A percentile compares a stretch with the other conserved stretches of the same genome.
Evolutionary conservation across 2,888 invertebrate genomes (phyloP).

Genomic region (Junonia oenone): DNA sequence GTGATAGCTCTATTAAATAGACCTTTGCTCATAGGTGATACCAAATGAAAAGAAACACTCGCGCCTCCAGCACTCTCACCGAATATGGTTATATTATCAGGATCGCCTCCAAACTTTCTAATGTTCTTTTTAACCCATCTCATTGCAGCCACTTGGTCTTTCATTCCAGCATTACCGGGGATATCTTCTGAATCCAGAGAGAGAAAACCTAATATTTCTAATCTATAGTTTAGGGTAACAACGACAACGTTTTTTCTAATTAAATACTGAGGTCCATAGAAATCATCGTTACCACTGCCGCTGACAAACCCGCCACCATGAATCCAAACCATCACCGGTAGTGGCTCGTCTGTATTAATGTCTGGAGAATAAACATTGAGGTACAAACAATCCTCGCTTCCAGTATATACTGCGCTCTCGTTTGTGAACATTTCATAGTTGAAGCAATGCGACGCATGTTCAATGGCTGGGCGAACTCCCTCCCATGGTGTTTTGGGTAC

Average conservation of each 20-base stretch:
- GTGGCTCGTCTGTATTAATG: conserved; percentile 7
- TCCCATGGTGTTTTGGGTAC: not conserved
- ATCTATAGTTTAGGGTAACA: conserved; percentile 50
- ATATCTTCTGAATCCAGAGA: not conserved
- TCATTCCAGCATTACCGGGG: no score
- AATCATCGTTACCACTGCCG: conserved; percentile 45
- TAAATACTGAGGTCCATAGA: conserved; percentile 58
- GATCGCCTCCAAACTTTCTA: no score
- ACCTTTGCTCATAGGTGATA: not conserved
- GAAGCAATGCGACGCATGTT: not conserved
- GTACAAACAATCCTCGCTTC: not conserved
- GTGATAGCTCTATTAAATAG: conserved; percentile 76
- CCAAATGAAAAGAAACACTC: no score
- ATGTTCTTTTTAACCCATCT: no score
- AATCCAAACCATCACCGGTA: conserved; percentile 46
- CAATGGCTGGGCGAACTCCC: not conserved
- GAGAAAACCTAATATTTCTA: not conserved
- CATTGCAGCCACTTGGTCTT: no score
- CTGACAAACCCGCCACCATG: conserved; percentile 37
- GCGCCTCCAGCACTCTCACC: no score
- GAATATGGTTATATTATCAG: no score
- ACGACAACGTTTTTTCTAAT: conserved; percentile 52
- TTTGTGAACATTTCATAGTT: no score
- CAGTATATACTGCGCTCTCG: not conserved
- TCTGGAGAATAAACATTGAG: not conserved